Base-by-base conservation (phyloP, 2,888 invertebrate genomes). In the Limulus polyphemus region DNA sequence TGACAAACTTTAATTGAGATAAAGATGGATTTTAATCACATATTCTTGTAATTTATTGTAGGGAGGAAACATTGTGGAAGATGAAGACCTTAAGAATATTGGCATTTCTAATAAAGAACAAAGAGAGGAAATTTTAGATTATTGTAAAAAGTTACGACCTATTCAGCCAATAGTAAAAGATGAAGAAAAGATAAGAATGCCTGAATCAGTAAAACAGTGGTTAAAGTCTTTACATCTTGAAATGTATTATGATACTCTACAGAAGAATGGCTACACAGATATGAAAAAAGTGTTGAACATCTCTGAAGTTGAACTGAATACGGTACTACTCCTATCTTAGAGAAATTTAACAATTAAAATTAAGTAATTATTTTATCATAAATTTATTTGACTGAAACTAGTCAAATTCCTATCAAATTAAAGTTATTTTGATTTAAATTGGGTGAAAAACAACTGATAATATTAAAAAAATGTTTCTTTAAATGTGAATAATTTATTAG, bases 271-370 rank as follows among this genome's bases (percentile, higher is more conserved):
- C 68, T 94, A 91, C 77, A 86, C 86, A 68, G 90, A 90, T 74
- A 90, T 95, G 85, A 90, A 91, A 68, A 82, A 91, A 67, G 88
- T 95, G 14, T 83, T 83, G 69, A 84, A 90, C 65, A 87, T 95
- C 68, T 94, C 94, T 93, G 95, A 95, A 76, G 90, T 94, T 57
- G 95, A 97, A 75, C 77, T 97, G 71, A 90, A 89, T 47, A 90
- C 93, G n/a, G 92, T 95, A 54, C 79, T 98, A 32, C 32, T 32
- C 3, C 32, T 32, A 32, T 32, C 32, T 32, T 32, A 32, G 32
- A 32, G 7, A 32, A 1, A 32, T 32, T 32, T 32, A 32, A 32
- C 32, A 32, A 32, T 32, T 1, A 3, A 32, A 32, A 32, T 32
- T 32, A 32, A 32, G 32, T 32, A 32, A 32, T 32, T 32, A 32